Conservation (phyloP, 53 echinoderm and acorn worm species). For the Antedon mediterranea region DNA sequence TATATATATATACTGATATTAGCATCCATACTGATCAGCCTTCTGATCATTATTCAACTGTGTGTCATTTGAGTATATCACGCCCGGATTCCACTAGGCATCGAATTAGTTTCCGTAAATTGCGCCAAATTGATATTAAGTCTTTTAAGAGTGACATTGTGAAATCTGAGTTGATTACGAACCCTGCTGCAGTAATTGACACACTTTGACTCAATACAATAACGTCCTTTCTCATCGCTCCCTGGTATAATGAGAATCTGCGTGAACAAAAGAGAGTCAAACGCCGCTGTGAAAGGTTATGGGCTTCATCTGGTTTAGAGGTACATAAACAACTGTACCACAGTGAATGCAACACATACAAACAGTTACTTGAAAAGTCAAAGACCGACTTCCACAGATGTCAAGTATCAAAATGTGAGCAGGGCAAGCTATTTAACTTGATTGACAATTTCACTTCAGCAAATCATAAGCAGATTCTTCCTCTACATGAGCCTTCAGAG, state of each 20-base stretch:
- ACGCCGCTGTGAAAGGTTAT: conserved; percentile 16
- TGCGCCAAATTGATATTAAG: conserved; percentile 15
- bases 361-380: conserved; percentile 1
- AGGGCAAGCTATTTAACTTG: conserved; percentile 7
- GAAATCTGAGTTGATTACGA: background rate
- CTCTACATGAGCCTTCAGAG: background rate
- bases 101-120: conserved; percentile 1
- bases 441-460: background rate
- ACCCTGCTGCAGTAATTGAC: background rate
- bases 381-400: conserved; percentile 1
- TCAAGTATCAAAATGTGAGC: conserved; percentile 4
- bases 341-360: conserved; percentile 7
- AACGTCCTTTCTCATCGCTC: conserved; percentile 9
- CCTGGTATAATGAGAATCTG: conserved; percentile 17
- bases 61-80: conserved; percentile 17
- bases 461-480: background rate
- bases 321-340: conserved; percentile 30
- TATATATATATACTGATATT: conserved; percentile 8
- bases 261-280: conserved; percentile 17
- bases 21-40: conserved; percentile 16
- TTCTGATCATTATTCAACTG: conserved; percentile 17
- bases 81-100: background rate
- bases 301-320: conserved; percentile 18
- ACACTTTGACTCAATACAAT: conserved; percentile 12
- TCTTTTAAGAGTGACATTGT: conserved; percentile 14